Conservation (phyloP, 2,113 vertebrate species). For the Microcebus griseorufus region DNA sequence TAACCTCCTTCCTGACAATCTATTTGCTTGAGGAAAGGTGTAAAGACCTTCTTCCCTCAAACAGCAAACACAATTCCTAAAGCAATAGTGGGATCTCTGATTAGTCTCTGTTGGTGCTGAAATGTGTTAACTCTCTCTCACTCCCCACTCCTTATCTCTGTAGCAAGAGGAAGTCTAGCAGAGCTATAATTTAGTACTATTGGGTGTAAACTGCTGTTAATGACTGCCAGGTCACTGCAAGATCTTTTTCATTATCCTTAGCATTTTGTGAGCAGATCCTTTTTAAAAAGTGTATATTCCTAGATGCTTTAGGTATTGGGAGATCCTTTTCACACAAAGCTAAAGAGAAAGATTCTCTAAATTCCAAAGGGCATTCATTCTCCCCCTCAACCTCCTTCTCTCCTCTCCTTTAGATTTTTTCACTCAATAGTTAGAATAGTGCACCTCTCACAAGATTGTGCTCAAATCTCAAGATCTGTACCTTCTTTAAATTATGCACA, state of each 20-base stretch:
- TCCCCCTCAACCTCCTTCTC: neutral
- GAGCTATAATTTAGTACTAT: neutral
- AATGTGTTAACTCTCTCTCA: constrained; percentile 28
- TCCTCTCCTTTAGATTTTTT: neutral
- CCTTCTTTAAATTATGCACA: constrained; percentile 49
- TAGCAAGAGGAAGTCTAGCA: neutral
- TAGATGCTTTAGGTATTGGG: constrained; percentile 43
- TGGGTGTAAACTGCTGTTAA: constrained; percentile 14
- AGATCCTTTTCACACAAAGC: constrained; percentile 55
- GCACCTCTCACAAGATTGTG: constrained; percentile 54
- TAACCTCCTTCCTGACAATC: neutral
- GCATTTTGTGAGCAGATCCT: neutral
- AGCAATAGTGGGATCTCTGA: neutral
- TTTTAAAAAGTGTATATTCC: neutral
- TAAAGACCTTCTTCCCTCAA: neutral
- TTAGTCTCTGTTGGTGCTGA: constrained; percentile 42
- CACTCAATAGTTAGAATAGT: neutral
- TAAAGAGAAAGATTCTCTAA: constrained; percentile 76
- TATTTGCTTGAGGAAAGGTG: neutral
- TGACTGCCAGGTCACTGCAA: neutral
- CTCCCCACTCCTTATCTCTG: neutral
- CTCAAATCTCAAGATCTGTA: constrained; percentile 48
- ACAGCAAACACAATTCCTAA: neutral
- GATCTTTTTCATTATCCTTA: constrained; percentile 18
- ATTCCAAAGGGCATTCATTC: constrained; percentile 77